phyloP scores from a whole-genome alignment of 2,888 invertebrate species.

The Tinea pellionella region DNA sequence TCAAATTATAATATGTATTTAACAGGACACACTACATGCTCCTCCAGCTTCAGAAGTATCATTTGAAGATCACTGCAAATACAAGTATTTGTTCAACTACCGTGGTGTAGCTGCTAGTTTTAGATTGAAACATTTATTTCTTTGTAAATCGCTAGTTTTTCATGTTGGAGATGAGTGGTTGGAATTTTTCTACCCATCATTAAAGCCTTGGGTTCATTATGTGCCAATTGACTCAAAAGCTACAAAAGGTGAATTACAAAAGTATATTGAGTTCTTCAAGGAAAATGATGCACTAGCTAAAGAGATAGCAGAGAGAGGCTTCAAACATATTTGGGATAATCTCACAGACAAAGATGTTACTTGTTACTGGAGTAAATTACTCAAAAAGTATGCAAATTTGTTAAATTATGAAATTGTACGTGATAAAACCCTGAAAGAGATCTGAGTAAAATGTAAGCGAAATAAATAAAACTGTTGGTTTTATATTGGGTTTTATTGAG shows the following conservation, averaged over 20 bases:
- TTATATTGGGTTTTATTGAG: not conserved
- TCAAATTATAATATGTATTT: constrained; percentile 19
- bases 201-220: constrained; percentile 97
- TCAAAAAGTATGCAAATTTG: constrained; percentile 79
- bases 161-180: constrained; percentile 95
- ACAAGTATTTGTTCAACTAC: constrained; percentile 95
- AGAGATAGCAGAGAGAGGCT: constrained; percentile 86
- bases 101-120: constrained; percentile 98
- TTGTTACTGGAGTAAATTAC: constrained; percentile 88
- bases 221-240: constrained; percentile 80
- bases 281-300: constrained; percentile 79
- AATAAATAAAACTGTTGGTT: not conserved
- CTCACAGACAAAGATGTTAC: constrained; percentile 83
- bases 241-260: constrained; percentile 75
- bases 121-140: constrained; percentile 93
- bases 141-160: constrained; percentile 92
- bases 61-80: constrained; percentile 92
- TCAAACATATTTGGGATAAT: constrained; percentile 85
- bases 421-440: constrained; percentile 38
- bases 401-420: constrained; percentile 73
- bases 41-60: constrained; percentile 88
- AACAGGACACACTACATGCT: constrained; percentile 85
- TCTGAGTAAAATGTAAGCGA: not conserved
- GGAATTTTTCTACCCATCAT: constrained; percentile 92
- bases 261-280: constrained; percentile 79